These are phyloP conservation scores for Muscicapa striata DNA, from an alignment of 2,797 vertebrate genomes.

Conservation along the genomic window DNA sequence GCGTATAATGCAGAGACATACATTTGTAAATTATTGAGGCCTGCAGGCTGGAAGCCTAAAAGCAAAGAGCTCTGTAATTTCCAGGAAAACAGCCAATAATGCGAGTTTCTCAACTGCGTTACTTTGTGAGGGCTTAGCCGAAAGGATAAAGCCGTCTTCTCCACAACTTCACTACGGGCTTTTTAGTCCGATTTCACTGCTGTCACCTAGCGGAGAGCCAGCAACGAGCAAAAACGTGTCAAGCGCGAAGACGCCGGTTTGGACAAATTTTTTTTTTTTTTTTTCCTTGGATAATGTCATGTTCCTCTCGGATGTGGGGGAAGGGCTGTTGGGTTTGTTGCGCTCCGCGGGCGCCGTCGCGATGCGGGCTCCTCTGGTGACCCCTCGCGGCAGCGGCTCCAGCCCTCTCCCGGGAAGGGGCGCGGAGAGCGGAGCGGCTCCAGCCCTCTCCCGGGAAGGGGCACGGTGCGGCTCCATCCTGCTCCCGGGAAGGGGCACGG, in stretches of 20 bases:
- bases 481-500: too few species aligned
- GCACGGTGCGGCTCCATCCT: too few species aligned
- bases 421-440: too few species aligned
- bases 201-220: constrained; percentile 33
- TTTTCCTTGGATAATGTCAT: rapidly evolving
- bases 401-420: too few species aligned
- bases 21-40: constrained; percentile 46
- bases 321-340: rapidly evolving
- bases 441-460: too few species aligned
- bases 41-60: constrained; percentile 46
- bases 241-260: background rate
- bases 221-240: background rate
- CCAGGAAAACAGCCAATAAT: constrained; percentile 58
- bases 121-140: background rate
- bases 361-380: background rate
- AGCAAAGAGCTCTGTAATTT: constrained; percentile 54
- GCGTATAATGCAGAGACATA: background rate
- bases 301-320: rapidly evolving
- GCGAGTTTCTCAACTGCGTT: constrained; percentile 7
- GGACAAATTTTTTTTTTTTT: too few species aligned
- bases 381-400: constrained; percentile 19
- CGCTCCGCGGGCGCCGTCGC: rapidly evolving
- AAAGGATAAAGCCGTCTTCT: background rate
- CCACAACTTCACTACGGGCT: background rate
- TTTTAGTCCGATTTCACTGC: background rate